Percentiles rank a stretch among this genome's conserved stretches.
Conservation (phyloP, 2,888 invertebrate genomes). For the Mesoligia furuncula region DNA sequence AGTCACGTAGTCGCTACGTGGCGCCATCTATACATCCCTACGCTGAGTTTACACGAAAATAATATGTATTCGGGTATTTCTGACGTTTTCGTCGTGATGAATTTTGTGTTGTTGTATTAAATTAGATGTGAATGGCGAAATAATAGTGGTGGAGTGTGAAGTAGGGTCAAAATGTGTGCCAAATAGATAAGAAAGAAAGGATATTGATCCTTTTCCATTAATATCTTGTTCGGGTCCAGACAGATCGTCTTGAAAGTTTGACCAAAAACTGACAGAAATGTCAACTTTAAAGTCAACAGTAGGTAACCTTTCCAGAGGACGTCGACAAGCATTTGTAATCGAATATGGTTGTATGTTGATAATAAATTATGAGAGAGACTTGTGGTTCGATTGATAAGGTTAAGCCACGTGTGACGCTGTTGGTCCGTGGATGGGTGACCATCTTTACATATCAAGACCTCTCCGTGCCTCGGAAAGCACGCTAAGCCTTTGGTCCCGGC, state of each 20-base stretch:
- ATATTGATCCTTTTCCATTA: not conserved
- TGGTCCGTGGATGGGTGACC: too few species aligned
- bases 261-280: not conserved
- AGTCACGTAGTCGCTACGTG: constrained; percentile 73
- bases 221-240: not conserved
- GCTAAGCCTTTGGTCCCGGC: too few species aligned
- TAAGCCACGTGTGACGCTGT: too few species aligned
- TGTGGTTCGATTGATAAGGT: too few species aligned
- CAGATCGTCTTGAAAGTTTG: not conserved
- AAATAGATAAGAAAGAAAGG: not conserved
- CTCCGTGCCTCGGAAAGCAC: too few species aligned
- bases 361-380: too few species aligned
- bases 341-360: not conserved
- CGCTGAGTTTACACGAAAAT: constrained; percentile 52
- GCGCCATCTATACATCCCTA: constrained; percentile 53
- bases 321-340: not conserved
- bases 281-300: not conserved
- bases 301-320: not conserved
- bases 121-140: not conserved
- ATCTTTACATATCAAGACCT: too few species aligned
- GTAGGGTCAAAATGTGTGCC: not conserved
- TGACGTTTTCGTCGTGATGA: constrained; percentile 23
- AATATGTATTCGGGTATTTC: constrained; percentile 49
- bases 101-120: constrained; percentile 24
- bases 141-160: not conserved